Evolutionary conservation across 2,888 invertebrate species (phyloP), one percentile per base, ranked within the genome.

Genomic region (Drosophila recens): DNA sequence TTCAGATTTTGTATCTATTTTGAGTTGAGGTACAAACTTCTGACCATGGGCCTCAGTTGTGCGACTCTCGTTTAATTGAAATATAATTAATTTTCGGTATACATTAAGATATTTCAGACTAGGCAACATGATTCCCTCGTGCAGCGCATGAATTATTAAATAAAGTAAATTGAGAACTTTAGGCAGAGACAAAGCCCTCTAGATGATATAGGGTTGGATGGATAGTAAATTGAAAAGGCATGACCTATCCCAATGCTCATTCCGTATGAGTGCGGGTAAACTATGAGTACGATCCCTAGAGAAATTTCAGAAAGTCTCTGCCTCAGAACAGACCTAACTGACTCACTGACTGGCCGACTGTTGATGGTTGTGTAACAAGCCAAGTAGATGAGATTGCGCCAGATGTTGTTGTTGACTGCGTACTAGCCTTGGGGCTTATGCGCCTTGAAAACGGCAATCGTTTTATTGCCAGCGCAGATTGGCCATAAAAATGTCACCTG

Each of bases 401-500:
- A 66, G 62, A 30, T 58, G 58, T 46, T 46, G 15, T 66, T 57
- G 79, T 56, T 61, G 75, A 59, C 51, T 57, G 43, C 11, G 38
- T 34, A 30, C 15, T 45, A 10, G 51, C 13, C 43, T 46, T 17
- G 30, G 45, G 46, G 48, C 30, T 33, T 38, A 17, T 69, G 33
- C 34, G 56, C 82, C 80, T 85, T 85, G 74, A 69, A 75, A 86
- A 64, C 51, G 80, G 68, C 89, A 84, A 83, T 75, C 85, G 85
- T 79, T 83, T 83, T 89, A 89, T 82, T 74, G 85, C 76, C 58
- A 65, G 46, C 67, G 53, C 89, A 86, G 90, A 87, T 88, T 90
- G 89, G 82, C 90, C 77, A 84, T 87, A 90, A 87, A 87, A 88
- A 81, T 90, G 87, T 90, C 87, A 90, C 87, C 89, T 88, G 87